These are phyloP conservation scores for Seriola quinqueradiata DNA, from an alignment of 2,113 vertebrate species.

Conservation along the genomic window DNA sequence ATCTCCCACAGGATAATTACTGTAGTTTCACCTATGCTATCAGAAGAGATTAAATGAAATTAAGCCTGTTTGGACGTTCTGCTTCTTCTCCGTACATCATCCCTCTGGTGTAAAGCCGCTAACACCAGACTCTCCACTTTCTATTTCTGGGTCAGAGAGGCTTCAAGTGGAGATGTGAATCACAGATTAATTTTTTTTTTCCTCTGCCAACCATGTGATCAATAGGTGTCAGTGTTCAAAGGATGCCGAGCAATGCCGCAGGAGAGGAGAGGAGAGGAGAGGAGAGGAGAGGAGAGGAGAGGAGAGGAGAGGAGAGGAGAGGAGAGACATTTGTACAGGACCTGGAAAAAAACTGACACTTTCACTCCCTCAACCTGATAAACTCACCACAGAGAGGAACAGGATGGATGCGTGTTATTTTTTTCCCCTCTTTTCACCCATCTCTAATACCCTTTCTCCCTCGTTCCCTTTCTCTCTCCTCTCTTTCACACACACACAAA, in stretches of 20 bases:
- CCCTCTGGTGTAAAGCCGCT: conserved; percentile 40
- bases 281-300: conserved; percentile 1
- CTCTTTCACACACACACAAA: conserved; percentile 18
- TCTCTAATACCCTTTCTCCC: conserved; percentile 37
- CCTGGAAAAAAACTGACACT: conserved; percentile 57
- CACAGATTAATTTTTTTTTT: conserved; percentile 58
- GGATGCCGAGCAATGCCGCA: conserved; percentile 47
- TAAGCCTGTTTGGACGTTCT: conserved; percentile 76
- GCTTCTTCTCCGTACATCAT: conserved; percentile 40
- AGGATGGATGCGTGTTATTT: conserved; percentile 70
- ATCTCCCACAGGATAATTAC: conserved; percentile 79
- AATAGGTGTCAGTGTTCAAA: conserved; percentile 75
- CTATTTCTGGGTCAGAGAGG: conserved; percentile 71
- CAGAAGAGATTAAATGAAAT: conserved; percentile 81
- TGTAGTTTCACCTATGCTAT: conserved; percentile 78
- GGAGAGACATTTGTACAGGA: conserved; percentile 58
- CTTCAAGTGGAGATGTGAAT: conserved; percentile 74
- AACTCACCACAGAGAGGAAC: conserved; percentile 62
- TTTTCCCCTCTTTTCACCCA: conserved; percentile 35
- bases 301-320: conserved; percentile 16
- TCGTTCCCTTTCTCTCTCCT: conserved; percentile 20
- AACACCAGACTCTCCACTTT: conserved; percentile 36
- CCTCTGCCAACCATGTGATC: conserved; percentile 67
- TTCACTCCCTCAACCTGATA: conserved; percentile 75
- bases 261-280: conserved; percentile 29